Conservation (phyloP, 2,888 invertebrate genomes). For the Tolmerus cingulatus region DNA sequence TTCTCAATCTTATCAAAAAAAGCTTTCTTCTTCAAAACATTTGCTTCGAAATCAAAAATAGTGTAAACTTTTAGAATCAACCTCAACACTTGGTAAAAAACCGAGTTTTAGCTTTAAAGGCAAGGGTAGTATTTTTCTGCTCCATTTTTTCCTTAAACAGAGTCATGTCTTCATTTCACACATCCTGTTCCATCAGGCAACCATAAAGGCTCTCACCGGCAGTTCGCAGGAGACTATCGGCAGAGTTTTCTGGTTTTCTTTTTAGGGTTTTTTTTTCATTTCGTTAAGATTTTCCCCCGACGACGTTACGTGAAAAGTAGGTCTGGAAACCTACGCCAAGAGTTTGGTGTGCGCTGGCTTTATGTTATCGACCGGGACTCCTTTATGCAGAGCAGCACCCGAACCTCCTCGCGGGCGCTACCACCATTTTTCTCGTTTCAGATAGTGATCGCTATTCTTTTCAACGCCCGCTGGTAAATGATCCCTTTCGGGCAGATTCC, state of each 20-base stretch:
- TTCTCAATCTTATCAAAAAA: neutral
- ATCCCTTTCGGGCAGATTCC: neutral
- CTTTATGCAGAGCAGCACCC: neutral
- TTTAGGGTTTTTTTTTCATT: neutral
- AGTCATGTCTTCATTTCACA: neutral
- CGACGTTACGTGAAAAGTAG: neutral
- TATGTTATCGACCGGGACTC: neutral
- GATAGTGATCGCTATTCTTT: neutral
- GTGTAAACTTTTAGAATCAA: neutral
- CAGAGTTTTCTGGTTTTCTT: neutral
- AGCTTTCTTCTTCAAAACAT: neutral
- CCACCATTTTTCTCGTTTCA: neutral
- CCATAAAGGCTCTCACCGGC: neutral
- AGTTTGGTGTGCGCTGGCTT: neutral
- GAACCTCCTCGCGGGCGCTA: neutral
- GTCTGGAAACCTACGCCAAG: neutral
- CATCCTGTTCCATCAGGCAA: neutral
- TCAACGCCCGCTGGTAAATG: neutral
- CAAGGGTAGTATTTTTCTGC: neutral
- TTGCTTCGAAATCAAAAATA: neutral
- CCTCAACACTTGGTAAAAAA: neutral
- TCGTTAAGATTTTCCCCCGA: neutral
- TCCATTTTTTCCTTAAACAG: neutral
- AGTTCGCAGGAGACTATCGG: neutral
- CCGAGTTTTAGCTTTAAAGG: neutral